Conservation (phyloP, 1,140 invertebrate species). For the Pygmarrhopalites habei region DNA sequence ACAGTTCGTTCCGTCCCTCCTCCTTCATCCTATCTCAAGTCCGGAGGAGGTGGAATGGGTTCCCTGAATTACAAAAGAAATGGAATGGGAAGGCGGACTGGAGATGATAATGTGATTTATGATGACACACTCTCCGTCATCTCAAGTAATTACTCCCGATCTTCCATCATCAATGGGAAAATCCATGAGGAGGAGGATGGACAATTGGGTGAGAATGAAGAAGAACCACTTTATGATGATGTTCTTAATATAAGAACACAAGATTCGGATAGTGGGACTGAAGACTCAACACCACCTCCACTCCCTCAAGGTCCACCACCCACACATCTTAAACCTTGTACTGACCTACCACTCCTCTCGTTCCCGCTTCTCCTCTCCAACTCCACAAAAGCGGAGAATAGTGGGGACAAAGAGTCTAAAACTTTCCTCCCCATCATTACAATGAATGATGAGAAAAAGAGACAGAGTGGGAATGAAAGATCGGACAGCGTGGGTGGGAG, state of each 20-base stretch:
- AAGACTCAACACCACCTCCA: slow-evolving; percentile 30
- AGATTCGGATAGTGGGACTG: slow-evolving; percentile 20
- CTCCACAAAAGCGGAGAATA: slow-evolving; percentile 2
- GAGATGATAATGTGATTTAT: slow-evolving; percentile 22
- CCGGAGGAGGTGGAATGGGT: no score
- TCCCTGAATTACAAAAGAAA: no score
- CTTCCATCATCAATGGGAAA: slow-evolving; percentile 6
- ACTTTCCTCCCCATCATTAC: no score
- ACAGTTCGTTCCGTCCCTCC: no score
- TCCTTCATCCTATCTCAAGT: no score
- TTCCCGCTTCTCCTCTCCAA: not conserved
- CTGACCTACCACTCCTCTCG: no score
- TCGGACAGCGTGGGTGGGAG: no score
- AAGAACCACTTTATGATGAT: slow-evolving; percentile 38
- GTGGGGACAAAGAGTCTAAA: no score
- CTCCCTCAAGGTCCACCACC: slow-evolving; percentile 36
- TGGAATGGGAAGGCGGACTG: no score
- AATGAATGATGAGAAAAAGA: no score
- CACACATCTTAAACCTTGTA: not conserved
- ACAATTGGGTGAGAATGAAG: no score
- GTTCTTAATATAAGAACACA: slow-evolving; percentile 25
- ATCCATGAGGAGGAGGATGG: slow-evolving; percentile 9
- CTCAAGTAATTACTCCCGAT: slow-evolving; percentile 9
- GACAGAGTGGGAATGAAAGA: no score
- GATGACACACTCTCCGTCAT: slow-evolving; percentile 32